Evolutionary conservation across 2,113 vertebrate genomes (phyloP), one percentile per base, ranked within the genome.

Genomic region (Aphelocoma coerulescens): DNA sequence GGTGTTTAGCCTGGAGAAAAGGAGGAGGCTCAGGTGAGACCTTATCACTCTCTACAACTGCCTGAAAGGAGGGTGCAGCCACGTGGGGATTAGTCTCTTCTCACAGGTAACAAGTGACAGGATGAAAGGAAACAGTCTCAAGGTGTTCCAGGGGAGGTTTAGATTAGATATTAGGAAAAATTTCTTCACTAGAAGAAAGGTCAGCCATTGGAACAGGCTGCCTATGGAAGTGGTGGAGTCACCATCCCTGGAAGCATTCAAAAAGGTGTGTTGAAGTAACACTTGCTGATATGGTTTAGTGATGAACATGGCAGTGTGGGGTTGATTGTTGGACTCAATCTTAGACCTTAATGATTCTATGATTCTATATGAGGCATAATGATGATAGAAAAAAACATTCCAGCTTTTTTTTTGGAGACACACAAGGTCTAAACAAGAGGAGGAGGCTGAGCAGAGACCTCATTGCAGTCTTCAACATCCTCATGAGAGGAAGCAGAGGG

Each of bases 71-170:
- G 20, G 9, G 1, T 33, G 32, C 7, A n/a, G 27, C 5, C 26
- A 73, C 23, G 6, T n/a, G 19, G 10, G 7, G 1, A 2, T 28
- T 1, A 0, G 13, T 28, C 33, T 73, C 37, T 59, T 81, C 52
- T 59, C 59, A 5, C 19, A 30, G 16, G 13, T 44, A 52, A 20
- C 33, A 16, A 52, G 8, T 19, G 23, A 37, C 33, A 66, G 16
- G 12, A 15, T 59, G 52, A 51, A 23, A 52, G 8, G 4, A 44
- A 81, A 37, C 66, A 27, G 27, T 14, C 11, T 49, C 58, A 57
- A 18, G 13, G 35, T 35, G 14, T 30, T 10, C 51, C 51, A 80
- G 59, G 7, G 18, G 6, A 43, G 27, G 11, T 43, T 80, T 27
- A 58, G 28, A 8, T 37, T 16, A 49, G 21, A 23, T 65, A 63